A percentile compares a stretch with the other conserved stretches of the same genome.
phyloP scores from a whole-genome alignment of 2,797 vertebrate species.

The Prionace glauca region DNA sequence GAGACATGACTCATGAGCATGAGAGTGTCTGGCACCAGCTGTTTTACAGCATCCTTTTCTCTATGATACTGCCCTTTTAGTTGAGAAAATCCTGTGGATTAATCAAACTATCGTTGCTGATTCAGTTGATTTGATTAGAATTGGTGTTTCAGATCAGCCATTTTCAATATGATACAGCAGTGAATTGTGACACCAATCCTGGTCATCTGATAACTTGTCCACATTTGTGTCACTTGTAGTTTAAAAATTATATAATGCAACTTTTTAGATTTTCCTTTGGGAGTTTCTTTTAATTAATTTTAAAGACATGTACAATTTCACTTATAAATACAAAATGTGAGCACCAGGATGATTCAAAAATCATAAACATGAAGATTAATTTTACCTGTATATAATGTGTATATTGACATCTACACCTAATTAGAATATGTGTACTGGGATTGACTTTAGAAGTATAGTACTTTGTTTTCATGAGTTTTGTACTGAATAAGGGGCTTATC shows the following conservation, averaged over 20 bases:
- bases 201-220: too few relatives aligned
- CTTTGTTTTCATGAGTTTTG: not conserved
- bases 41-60: not conserved
- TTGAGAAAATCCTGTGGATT: slow-evolving; percentile 18
- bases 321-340: not conserved
- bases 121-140: not conserved
- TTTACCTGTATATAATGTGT: not conserved
- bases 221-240: not conserved
- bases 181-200: not conserved
- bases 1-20: not conserved
- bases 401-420: not conserved
- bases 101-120: slow-evolving; percentile 4
- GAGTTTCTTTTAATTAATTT: not conserved
- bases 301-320: not conserved
- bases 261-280: not conserved
- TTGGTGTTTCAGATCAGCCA: not conserved
- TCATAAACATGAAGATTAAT: not conserved
- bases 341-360: not conserved
- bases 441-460: not conserved
- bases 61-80: not conserved
- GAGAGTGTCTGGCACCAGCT: slow-evolving; percentile 1
- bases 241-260: not conserved
- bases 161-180: not conserved
- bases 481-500: not conserved
- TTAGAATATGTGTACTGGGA: not conserved